Percentiles rank a stretch among this genome's conserved stretches.
phyloP scores from a whole-genome alignment of 2,888 invertebrate genomes.

The Aspidiotus rigidus region DNA sequence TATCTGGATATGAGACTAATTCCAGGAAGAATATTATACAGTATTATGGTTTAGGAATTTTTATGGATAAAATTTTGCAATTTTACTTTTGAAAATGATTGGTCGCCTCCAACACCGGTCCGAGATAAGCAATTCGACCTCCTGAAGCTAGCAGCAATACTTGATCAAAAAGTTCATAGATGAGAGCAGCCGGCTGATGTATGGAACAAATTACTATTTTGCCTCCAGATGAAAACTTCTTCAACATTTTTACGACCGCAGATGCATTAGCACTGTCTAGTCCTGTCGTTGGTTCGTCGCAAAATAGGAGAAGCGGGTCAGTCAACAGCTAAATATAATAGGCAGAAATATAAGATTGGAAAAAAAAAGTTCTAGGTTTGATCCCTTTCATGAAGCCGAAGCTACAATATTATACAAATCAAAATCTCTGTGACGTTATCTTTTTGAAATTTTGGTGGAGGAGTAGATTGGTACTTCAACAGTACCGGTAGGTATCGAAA shows the following conservation, averaged over 20 bases:
- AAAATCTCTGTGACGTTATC: too few relatives aligned
- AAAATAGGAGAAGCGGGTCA: conserved; percentile 80
- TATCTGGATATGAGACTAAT: neutral
- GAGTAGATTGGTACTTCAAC: too few relatives aligned
- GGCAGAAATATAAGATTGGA: neutral
- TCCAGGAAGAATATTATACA: neutral
- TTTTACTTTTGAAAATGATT: conserved; percentile 60
- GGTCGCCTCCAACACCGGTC: conserved; percentile 59
- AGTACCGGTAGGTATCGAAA: too few relatives aligned
- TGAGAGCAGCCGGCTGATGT: conserved; percentile 82
- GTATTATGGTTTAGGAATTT: neutral
- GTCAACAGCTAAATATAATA: conserved; percentile 59
- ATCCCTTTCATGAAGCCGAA: neutral
- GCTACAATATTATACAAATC: neutral
- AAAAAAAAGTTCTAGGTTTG: neutral
- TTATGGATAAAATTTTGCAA: neutral
- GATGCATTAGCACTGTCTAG: conserved; percentile 82
- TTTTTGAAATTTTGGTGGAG: too few relatives aligned
- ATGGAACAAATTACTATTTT: conserved; percentile 78
- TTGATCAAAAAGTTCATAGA: conserved; percentile 72
- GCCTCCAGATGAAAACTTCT: conserved; percentile 55
- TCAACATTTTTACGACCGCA: conserved; percentile 62
- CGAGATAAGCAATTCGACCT: conserved; percentile 70
- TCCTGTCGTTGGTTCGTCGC: conserved; percentile 89
- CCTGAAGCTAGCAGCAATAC: conserved; percentile 67